These are phyloP conservation scores for Drosophila paulistorum DNA, from an alignment of 1,140 invertebrate genomes.

Conservation along the genomic window DNA sequence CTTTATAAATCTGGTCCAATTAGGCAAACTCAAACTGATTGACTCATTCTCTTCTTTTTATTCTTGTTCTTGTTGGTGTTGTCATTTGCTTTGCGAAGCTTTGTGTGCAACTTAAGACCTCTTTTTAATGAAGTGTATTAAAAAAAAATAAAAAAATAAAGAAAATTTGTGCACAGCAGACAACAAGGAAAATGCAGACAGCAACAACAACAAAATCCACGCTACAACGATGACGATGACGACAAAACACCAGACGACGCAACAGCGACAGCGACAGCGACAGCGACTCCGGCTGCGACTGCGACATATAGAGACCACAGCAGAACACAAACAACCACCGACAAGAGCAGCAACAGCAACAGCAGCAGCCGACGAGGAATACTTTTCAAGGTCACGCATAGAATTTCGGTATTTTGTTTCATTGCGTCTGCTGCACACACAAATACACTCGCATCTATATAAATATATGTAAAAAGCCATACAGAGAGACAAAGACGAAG, in stretches of 20 bases:
- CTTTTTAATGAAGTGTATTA: slow-evolving; percentile 16
- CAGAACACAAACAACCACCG: slow-evolving; percentile 70
- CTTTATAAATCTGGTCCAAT: background rate
- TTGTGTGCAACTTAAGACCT: slow-evolving; percentile 9
- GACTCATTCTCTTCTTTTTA: background rate
- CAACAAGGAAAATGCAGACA: slow-evolving; percentile 80
- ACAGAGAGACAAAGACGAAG: slow-evolving; percentile 9
- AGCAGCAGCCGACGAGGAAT: slow-evolving; percentile 65
- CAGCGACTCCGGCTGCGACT: slow-evolving; percentile 34
- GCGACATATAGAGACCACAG: slow-evolving; percentile 32
- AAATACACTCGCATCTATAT: slow-evolving; percentile 24
- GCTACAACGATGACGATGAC: slow-evolving; percentile 24
- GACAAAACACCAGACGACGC: slow-evolving; percentile 52
- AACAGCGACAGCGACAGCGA: slow-evolving; percentile 17
- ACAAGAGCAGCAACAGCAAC: slow-evolving; percentile 35
- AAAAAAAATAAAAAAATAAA: slow-evolving; percentile 32
- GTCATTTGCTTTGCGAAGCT: background rate
- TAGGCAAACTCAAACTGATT: background rate
- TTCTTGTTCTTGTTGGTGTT: background rate
- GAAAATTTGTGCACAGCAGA: slow-evolving; percentile 61
- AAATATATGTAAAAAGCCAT: background rate
- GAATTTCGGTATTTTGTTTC: slow-evolving; percentile 81
- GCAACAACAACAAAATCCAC: slow-evolving; percentile 55
- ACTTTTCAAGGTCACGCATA: slow-evolving; percentile 82
- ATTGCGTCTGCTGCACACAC: slow-evolving; percentile 64